Percentiles rank a stretch among this genome's conserved stretches.
phyloP scores from a whole-genome alignment of 2,113 vertebrate species.

The Candoia aspera region DNA sequence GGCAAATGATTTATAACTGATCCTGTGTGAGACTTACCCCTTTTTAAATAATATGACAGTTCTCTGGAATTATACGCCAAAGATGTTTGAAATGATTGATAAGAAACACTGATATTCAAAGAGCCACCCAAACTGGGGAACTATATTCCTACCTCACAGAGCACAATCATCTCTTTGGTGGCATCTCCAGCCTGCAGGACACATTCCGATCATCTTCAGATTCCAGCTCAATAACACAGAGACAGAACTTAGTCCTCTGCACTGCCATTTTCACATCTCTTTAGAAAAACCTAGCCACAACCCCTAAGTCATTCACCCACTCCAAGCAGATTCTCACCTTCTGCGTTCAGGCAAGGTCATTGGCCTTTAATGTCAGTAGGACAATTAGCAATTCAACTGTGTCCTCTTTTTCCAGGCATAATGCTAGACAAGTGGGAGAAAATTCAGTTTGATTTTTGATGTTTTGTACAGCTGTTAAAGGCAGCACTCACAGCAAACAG shows the following conservation, averaged over 20 bases:
- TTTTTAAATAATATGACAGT: not conserved
- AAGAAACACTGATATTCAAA: not conserved
- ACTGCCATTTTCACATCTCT: not conserved
- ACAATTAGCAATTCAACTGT: not conserved
- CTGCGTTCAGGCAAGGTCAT: not conserved
- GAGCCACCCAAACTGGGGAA: not conserved
- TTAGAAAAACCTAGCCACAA: not conserved
- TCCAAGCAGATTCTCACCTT: not conserved
- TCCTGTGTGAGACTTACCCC: fast-evolving
- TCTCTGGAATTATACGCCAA: not conserved
- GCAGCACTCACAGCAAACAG: not conserved
- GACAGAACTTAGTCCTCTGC: not conserved
- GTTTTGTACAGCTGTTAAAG: not conserved
- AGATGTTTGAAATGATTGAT: not conserved
- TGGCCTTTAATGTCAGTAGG: not conserved
- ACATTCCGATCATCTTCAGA: not conserved
- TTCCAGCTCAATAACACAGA: not conserved
- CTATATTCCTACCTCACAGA: not conserved
- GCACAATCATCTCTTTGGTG: not conserved
- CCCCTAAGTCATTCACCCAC: not conserved
- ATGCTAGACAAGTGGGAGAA: not conserved
- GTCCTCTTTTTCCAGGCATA: not conserved
- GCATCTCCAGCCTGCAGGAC: not conserved
- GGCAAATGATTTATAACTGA: not conserved
- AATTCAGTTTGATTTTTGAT: not conserved